Percentiles rank a stretch among this genome's conserved stretches.
phyloP scores from a whole-genome alignment of 2,888 invertebrate genomes.

The Zhengitettix transpicula region DNA sequence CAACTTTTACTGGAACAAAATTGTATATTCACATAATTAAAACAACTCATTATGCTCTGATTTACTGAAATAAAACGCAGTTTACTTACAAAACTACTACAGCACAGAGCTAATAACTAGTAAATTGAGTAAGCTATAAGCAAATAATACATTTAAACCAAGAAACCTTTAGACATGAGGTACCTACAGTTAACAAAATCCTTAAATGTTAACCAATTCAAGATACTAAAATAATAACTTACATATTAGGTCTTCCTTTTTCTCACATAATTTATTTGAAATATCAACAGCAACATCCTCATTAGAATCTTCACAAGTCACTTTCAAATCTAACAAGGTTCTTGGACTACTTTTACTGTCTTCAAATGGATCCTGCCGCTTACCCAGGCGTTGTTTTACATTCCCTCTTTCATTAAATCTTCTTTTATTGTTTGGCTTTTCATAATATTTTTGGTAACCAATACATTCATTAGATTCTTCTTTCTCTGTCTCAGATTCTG shows the following conservation, averaged over 20 bases:
- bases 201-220: too few species aligned
- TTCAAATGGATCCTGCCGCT: background rate
- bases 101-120: too few species aligned
- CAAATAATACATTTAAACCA: too few species aligned
- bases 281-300: slow-evolving; percentile 53
- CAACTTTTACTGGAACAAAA: slow-evolving; percentile 40
- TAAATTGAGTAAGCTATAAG: too few species aligned
- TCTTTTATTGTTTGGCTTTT: slow-evolving; percentile 32
- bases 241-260: slow-evolving; percentile 58
- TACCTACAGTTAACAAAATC: too few species aligned
- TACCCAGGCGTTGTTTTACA: slow-evolving; percentile 16
- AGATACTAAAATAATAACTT: slow-evolving; percentile 20
- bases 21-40: too few species aligned
- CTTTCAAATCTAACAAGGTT: slow-evolving; percentile 39
- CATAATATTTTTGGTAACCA: slow-evolving; percentile 4
- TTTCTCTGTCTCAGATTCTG: slow-evolving; percentile 18
- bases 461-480: slow-evolving; percentile 13
- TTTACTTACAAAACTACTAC: too few species aligned
- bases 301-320: slow-evolving; percentile 31
- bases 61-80: too few species aligned
- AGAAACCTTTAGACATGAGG: too few species aligned
- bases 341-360: slow-evolving; percentile 22
- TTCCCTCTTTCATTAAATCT: slow-evolving; percentile 37
- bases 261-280: slow-evolving; percentile 53
- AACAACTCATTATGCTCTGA: too few species aligned